These are phyloP conservation scores for Buphagus erythrorhynchus DNA, from an alignment of 2,797 vertebrate species.

Conservation along the genomic window DNA sequence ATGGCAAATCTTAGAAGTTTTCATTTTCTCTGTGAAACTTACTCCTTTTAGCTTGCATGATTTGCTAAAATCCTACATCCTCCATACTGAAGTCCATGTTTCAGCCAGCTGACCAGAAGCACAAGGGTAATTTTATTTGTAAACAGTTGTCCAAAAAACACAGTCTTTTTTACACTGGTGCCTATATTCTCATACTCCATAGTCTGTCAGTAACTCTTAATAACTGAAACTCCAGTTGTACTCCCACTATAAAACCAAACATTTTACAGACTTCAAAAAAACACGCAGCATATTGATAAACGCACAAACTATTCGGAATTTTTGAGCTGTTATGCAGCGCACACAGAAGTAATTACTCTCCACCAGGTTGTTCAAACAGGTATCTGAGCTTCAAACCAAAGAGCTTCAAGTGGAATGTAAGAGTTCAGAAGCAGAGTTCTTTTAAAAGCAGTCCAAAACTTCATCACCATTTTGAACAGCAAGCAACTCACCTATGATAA, in stretches of 20 bases:
- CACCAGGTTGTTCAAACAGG: neutral
- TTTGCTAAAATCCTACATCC: neutral
- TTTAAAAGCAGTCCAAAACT: conserved; percentile 12
- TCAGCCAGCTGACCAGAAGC: neutral
- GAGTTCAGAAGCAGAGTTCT: neutral
- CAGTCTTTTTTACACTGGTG: neutral
- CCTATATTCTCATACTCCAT: neutral
- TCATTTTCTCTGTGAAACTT: neutral
- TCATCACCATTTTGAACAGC: neutral
- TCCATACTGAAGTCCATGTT: neutral
- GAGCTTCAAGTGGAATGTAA: neutral
- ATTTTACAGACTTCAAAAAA: neutral
- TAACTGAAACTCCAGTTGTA: neutral
- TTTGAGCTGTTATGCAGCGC: neutral
- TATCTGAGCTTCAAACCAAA: neutral
- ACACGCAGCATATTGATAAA: neutral
- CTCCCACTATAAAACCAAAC: neutral
- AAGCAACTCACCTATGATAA: neutral
- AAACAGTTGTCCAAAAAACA: neutral
- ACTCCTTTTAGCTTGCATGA: neutral
- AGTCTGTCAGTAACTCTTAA: neutral
- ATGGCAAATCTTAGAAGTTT: neutral
- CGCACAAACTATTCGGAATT: neutral
- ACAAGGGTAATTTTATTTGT: neutral
- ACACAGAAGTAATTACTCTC: neutral